A percentile compares a stretch with the other conserved stretches of the same genome.
These are phyloP conservation scores for Galago senegalensis DNA, from an alignment of 2,797 vertebrate genomes.

Conservation along the genomic window DNA sequence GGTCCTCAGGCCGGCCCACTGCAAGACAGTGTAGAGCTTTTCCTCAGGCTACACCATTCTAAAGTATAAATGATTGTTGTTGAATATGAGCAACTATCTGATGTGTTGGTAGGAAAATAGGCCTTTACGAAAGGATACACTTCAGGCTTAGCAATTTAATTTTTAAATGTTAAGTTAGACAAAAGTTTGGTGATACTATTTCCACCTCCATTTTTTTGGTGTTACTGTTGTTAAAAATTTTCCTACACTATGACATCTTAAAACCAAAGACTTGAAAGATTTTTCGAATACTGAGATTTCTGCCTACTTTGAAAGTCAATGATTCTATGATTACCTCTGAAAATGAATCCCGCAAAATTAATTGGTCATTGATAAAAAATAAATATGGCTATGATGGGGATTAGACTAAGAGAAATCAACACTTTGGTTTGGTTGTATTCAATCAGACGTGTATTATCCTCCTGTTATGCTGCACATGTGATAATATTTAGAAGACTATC, in stretches of 20 bases:
- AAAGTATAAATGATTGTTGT: neutral
- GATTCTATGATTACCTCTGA: neutral
- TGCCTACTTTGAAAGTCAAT: neutral
- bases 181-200: neutral
- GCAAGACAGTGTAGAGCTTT: neutral
- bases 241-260: neutral
- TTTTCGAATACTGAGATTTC: neutral
- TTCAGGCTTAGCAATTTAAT: neutral
- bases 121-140: neutral
- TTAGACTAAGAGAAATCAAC: neutral
- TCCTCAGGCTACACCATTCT: neutral
- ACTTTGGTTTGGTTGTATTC: neutral
- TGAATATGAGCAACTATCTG: neutral
- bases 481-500: neutral
- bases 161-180: constrained; percentile 10
- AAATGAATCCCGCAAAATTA: neutral
- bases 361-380: neutral
- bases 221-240: neutral
- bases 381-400: neutral
- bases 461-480: neutral
- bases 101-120: neutral
- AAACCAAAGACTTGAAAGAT: neutral
- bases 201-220: neutral
- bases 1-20: neutral
- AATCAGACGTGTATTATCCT: neutral